A percentile compares a stretch with the other conserved stretches of the same genome.
These are phyloP conservation scores for Scortum barcoo DNA, from an alignment of 2,113 vertebrate genomes.

Conservation along the genomic window DNA sequence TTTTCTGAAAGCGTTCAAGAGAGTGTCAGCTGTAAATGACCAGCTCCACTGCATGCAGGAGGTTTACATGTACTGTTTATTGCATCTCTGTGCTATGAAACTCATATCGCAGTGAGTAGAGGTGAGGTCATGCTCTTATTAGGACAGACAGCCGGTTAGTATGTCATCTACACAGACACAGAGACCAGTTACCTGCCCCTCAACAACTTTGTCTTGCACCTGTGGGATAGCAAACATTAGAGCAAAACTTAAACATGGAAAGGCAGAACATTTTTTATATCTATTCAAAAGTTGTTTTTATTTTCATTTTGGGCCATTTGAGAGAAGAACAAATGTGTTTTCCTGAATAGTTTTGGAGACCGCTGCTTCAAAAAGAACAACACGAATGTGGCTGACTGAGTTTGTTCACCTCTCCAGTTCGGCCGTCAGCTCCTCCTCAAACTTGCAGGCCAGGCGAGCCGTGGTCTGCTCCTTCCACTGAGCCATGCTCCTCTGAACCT, in stretches of 20 bases:
- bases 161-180: constrained; percentile 13
- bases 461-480: constrained; percentile 84
- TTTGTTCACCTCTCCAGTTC: constrained; percentile 81
- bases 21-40: background rate
- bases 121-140: constrained; percentile 44
- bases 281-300: background rate
- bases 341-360: background rate
- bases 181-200: constrained; percentile 79
- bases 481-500: constrained; percentile 80
- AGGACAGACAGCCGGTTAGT: constrained; percentile 53
- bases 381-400: background rate
- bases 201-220: constrained; percentile 82
- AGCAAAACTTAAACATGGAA: constrained; percentile 6
- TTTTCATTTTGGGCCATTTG: background rate
- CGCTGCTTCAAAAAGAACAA: background rate
- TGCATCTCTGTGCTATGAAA: constrained; percentile 24
- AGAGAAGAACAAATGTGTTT: background rate
- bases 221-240: constrained; percentile 66
- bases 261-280: background rate
- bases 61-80: background rate
- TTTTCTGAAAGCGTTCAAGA: constrained; percentile 69
- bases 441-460: constrained; percentile 77
- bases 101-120: constrained; percentile 1
- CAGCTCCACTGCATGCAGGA: background rate
- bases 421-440: constrained; percentile 79